Evolutionary conservation across 2,113 vertebrate genomes (phyloP), one percentile per base, ranked within the genome.

Genomic region (Poeciliopsis turrubarensis): DNA sequence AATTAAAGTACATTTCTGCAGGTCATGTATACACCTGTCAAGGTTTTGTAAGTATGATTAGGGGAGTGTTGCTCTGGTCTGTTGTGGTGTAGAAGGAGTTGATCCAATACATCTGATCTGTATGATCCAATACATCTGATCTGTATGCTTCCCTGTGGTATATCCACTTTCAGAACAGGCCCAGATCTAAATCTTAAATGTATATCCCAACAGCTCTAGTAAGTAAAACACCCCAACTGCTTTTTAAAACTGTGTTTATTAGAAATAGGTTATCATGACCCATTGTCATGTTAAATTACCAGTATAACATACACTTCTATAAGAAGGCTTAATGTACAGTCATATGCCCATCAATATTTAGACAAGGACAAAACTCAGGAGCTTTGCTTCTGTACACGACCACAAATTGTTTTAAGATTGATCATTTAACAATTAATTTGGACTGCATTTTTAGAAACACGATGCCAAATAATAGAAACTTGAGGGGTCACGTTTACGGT

Each of bases 271-370:
- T 92, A 87, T 72, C 88, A 89, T 92, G 83, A 91, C 67, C 84
- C 77, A 85, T 79, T 86, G 87, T 90, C 90, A 92, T 92, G 87
- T 91, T 92, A 85, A 93, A 87, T 91, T 87, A 80, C 83, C 83
- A 89, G 83, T 81, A 87, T 87, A 89, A 82, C 91, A 93, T 87
- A 93, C 92, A 92, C 84, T 90, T 94, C 89, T 91, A 91, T 90
- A 91, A 93, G 90, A 94, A 93, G 91, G 87, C 87, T 94, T 89
- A 91, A 93, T 89, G 89, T 92, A 60, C 72, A 74, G 72, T 66
- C 31, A 63, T 54, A 54, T 27, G 63, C 27, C 15, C 29, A 65
- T 57, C 51, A 66, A 66, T 31, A 57, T 51, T 37, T n/a, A 37
- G 63, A 65, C 47, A 22, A 74, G 71, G 30, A 72, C 60, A 74